phyloP scores from a whole-genome alignment of 2,888 invertebrate species.

The Vesta saturnalis region DNA sequence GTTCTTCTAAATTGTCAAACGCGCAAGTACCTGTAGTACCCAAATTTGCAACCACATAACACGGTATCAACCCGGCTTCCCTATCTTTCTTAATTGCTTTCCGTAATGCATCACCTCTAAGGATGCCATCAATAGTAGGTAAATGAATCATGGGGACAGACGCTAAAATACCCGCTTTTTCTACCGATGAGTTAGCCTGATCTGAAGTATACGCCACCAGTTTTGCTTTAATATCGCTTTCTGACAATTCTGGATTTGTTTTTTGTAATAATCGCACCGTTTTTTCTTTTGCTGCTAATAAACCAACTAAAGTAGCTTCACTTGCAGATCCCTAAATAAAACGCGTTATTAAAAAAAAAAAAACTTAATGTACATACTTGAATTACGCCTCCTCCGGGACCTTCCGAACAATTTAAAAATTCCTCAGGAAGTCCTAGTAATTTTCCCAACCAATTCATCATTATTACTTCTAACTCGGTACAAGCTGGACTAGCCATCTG shows the following conservation, averaged over 20 bases:
- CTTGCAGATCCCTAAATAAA: constrained; percentile 83
- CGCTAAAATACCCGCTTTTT: constrained; percentile 84
- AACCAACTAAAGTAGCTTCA: constrained; percentile 85
- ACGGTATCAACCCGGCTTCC: constrained; percentile 71
- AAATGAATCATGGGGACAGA: constrained; percentile 81
- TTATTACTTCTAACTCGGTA: constrained; percentile 89
- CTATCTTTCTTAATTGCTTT: constrained; percentile 80
- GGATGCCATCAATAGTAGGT: constrained; percentile 70
- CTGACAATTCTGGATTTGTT: constrained; percentile 69
- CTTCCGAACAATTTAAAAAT: constrained; percentile 79
- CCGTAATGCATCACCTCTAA: constrained; percentile 74
- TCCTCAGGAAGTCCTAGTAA: constrained; percentile 81
- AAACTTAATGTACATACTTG: constrained; percentile 66
- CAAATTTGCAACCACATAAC: constrained; percentile 76
- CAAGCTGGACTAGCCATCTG: constrained; percentile 70
- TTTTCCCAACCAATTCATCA: constrained; percentile 93
- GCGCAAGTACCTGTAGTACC: constrained; percentile 96
- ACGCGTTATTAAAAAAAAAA: background rate
- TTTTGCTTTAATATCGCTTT: constrained; percentile 72
- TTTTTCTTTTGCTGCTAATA: constrained; percentile 81
- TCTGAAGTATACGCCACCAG: constrained; percentile 86
- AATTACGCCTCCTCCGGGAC: constrained; percentile 84
- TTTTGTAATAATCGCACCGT: constrained; percentile 68
- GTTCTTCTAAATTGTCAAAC: constrained; percentile 89
- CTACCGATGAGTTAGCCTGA: constrained; percentile 90